Evolutionary conservation across 2,113 vertebrate species (phyloP).

Genomic region (Syngnathus scovelli): DNA sequence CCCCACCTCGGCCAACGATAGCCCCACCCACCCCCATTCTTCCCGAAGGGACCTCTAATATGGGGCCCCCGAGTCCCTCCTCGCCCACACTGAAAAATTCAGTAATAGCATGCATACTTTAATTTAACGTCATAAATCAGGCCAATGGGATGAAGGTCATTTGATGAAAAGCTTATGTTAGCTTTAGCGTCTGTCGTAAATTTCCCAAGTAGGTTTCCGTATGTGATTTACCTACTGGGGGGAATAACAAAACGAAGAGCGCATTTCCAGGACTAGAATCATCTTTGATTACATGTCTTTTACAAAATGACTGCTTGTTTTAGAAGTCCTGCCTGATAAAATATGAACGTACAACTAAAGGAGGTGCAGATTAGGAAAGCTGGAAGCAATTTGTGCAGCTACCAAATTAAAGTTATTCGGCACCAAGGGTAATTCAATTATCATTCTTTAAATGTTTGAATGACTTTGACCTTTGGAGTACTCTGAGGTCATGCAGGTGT

Average conservation of each 20-base stretch:
- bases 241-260: slow-evolving; percentile 33
- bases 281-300: slow-evolving; percentile 67
- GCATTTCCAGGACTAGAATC: slow-evolving; percentile 53
- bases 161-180: slow-evolving; percentile 64
- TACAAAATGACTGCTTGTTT: slow-evolving; percentile 63
- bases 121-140: slow-evolving; percentile 73
- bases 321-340: slow-evolving; percentile 62
- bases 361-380: slow-evolving; percentile 64
- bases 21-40: slow-evolving; percentile 25
- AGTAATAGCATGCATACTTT: slow-evolving; percentile 68
- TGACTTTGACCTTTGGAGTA: slow-evolving; percentile 76
- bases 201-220: slow-evolving; percentile 26
- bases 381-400: slow-evolving; percentile 78
- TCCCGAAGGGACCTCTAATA: slow-evolving; percentile 66
- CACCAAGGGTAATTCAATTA: slow-evolving; percentile 80
- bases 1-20: slow-evolving; percentile 55
- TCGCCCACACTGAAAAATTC: slow-evolving; percentile 53
- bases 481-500: slow-evolving; percentile 73
- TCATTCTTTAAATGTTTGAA: slow-evolving; percentile 82
- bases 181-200: slow-evolving; percentile 53
- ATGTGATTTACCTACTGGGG: slow-evolving; percentile 24
- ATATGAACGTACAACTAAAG: slow-evolving; percentile 64
- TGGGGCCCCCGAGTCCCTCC: slow-evolving; percentile 48
- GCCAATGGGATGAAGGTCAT: slow-evolving; percentile 58
- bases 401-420: slow-evolving; percentile 79